A percentile compares a stretch with the other conserved stretches of the same genome.
Evolutionary conservation across 2,888 invertebrate genomes (phyloP).

Genomic region (Tenthredo notha): DNA sequence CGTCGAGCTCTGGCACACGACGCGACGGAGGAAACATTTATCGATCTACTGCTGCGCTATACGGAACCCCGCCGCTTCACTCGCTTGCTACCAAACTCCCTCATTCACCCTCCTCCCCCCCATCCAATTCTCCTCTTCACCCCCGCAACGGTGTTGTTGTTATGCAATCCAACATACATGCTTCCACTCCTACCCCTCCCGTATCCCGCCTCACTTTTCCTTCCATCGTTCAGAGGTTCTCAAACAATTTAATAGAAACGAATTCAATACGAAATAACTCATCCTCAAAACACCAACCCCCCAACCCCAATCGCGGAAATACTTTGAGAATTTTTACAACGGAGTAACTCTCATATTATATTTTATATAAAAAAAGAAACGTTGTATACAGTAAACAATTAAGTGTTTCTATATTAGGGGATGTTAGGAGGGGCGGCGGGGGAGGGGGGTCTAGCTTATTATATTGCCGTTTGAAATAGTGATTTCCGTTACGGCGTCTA

Average conservation of each 20-base stretch:
- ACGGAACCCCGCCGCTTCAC: conserved; percentile 9
- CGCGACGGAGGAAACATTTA: conserved; percentile 55
- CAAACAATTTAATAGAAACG: conserved; percentile 9
- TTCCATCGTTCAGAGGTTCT: conserved; percentile 40
- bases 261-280: neutral
- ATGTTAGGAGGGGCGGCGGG: too few species aligned
- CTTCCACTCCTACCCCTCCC: neutral
- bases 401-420: too few species aligned
- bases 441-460: too few species aligned
- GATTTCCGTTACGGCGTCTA: too few species aligned
- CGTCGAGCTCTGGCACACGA: conserved; percentile 51
- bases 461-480: too few species aligned
- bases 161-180: conserved; percentile 54
- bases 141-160: conserved; percentile 45
- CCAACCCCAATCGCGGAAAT: neutral
- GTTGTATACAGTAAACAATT: too few species aligned
- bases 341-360: too few species aligned
- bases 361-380: too few species aligned
- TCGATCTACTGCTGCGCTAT: conserved; percentile 47
- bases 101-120: neutral
- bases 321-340: neutral
- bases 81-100: conserved; percentile 17
- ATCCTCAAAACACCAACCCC: neutral
- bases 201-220: neutral
- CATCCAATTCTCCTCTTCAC: neutral